phyloP scores from a whole-genome alignment of 2,113 vertebrate species.

The Corydoras maculifer region DNA sequence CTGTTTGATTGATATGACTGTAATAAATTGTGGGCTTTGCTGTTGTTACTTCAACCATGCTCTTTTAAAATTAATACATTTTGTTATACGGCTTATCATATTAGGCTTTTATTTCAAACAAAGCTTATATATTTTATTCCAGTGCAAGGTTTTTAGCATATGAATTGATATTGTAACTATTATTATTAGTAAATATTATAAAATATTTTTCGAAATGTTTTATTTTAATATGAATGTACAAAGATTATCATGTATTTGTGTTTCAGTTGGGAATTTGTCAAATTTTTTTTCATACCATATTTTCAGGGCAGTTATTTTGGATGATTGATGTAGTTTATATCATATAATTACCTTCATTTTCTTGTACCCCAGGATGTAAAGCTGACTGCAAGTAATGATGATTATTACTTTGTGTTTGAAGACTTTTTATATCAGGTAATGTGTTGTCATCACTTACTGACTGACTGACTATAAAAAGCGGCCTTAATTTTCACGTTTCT shows the following conservation, averaged over 20 bases:
- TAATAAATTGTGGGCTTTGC: not conserved
- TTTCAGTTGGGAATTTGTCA: not conserved
- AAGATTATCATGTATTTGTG: no score
- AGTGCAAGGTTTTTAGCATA: slow-evolving; percentile 13
- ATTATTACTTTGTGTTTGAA: slow-evolving; percentile 99
- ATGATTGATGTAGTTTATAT: not conserved
- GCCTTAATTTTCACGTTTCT: no score
- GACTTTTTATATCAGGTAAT: slow-evolving; percentile 95
- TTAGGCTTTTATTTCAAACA: slow-evolving; percentile 11
- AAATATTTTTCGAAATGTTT: no score
- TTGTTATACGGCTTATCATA: slow-evolving; percentile 2
- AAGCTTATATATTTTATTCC: not conserved
- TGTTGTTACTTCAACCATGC: not conserved
- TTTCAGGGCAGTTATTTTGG: not conserved
- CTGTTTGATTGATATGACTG: slow-evolving; percentile 19
- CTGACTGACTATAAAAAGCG: not conserved
- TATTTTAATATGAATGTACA: no score
- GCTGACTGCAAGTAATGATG: slow-evolving; percentile 94
- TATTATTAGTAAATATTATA: not conserved
- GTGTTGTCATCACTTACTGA: slow-evolving; percentile 25
- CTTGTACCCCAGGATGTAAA: slow-evolving; percentile 81
- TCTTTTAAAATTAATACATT: not conserved
- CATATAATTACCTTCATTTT: slow-evolving; percentile 1
- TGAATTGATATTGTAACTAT: not conserved
- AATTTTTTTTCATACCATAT: not conserved